These are phyloP conservation scores for Nebria brevicollis DNA, from an alignment of 2,888 invertebrate species.

Conservation along the genomic window DNA sequence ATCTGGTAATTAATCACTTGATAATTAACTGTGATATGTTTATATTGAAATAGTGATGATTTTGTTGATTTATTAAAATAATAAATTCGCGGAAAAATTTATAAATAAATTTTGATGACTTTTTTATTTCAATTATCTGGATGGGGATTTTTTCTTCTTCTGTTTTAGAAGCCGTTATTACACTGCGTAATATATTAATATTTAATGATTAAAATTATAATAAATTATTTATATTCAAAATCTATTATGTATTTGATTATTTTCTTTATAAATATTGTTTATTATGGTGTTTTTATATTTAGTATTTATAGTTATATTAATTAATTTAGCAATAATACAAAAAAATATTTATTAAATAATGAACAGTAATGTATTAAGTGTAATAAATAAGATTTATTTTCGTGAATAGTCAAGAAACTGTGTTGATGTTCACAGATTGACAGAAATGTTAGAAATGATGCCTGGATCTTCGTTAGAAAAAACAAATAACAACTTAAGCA, in stretches of 20 bases:
- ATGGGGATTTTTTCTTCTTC: not conserved
- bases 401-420: not conserved
- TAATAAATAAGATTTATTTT: not conserved
- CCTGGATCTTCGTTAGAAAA: constrained; percentile 37
- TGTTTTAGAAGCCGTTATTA: not conserved
- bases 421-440: constrained; percentile 5
- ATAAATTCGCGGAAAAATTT: not conserved
- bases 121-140: not conserved
- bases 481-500: constrained; percentile 39
- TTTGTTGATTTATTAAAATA: not conserved
- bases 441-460: constrained; percentile 38
- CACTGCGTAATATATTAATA: not conserved
- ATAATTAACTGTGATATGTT: not conserved
- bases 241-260: not conserved
- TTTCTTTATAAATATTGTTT: not conserved
- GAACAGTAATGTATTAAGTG: not conserved
- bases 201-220: not conserved
- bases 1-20: not conserved
- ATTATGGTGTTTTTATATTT: not conserved
- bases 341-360: not conserved
- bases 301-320: not conserved
- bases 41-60: not conserved
- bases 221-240: not conserved
- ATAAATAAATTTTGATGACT: not conserved
- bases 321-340: not conserved